These are phyloP conservation scores for Plusia festucae DNA, from an alignment of 2,888 invertebrate genomes.

Conservation along the genomic window DNA sequence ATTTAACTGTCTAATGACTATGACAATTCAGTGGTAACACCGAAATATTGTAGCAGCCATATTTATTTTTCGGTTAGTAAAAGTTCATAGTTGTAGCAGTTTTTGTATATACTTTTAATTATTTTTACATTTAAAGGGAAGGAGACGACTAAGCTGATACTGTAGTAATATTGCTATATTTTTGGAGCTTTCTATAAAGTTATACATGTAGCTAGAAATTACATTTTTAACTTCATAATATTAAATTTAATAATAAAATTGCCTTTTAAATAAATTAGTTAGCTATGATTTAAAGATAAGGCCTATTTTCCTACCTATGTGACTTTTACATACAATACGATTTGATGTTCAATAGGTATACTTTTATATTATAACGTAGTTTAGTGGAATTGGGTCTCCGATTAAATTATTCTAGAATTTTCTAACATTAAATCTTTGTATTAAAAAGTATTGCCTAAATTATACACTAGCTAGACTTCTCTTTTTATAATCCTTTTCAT, in stretches of 20 bases:
- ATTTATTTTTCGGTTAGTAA: neutral
- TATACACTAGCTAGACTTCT: neutral
- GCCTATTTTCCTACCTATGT: slow-evolving; percentile 1
- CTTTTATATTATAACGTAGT: neutral
- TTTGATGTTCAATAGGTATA: slow-evolving; percentile 1
- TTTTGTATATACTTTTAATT: neutral
- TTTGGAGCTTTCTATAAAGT: slow-evolving; percentile 36
- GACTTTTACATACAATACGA: neutral
- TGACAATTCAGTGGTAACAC: neutral
- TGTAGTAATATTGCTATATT: slow-evolving; percentile 33
- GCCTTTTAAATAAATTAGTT: neutral
- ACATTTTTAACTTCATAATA: neutral
- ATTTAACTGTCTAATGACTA: neutral
- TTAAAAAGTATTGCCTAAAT: neutral
- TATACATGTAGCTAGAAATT: neutral
- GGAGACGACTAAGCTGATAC: slow-evolving; percentile 16
- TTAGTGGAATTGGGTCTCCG: neutral
- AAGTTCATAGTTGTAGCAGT: neutral
- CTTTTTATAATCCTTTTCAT: neutral
- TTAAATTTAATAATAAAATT: neutral
- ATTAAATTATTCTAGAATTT: slow-evolving; percentile 3
- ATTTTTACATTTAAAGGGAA: neutral
- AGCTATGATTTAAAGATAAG: neutral
- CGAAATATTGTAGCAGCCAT: slow-evolving; percentile 4
- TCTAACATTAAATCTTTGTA: neutral